A percentile compares a stretch with the other conserved stretches of the same genome.
Conservation (phyloP, 2,888 invertebrate genomes). For the Marronus borbonicus region DNA sequence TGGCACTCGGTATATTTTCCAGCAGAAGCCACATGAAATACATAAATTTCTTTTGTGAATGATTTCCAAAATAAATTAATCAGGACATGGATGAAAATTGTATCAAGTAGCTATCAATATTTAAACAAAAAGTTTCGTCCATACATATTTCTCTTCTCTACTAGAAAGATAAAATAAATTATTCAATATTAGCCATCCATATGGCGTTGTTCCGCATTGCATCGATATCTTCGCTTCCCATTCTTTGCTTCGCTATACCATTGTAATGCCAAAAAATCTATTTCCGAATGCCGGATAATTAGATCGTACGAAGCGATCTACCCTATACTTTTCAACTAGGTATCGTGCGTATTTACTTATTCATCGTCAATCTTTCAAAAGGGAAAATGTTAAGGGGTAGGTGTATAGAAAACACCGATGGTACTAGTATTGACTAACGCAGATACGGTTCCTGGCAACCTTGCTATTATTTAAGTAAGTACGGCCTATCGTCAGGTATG, state of each 20-base stretch:
- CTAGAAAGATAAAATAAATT: neutral
- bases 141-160: neutral
- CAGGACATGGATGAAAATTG: too few species aligned
- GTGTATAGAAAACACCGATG: neutral
- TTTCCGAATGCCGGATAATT: slow-evolving; percentile 20
- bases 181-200: too few species aligned
- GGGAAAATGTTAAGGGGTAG: neutral
- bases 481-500: neutral
- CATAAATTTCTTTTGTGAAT: too few species aligned
- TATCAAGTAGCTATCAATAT: too few species aligned
- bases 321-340: slow-evolving; percentile 15
- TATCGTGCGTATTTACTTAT: slow-evolving; percentile 18
- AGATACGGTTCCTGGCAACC: neutral
- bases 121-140: too few species aligned
- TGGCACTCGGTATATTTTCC: too few species aligned
- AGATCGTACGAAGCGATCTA: slow-evolving; percentile 5
- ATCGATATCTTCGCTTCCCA: too few species aligned
- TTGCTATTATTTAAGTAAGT: slow-evolving; percentile 16
- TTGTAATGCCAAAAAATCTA: slow-evolving; percentile 29
- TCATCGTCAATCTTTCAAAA: slow-evolving; percentile 7
- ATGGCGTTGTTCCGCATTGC: too few species aligned
- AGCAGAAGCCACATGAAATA: too few species aligned
- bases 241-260: too few species aligned
- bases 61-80: too few species aligned
- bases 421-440: neutral